A percentile compares a stretch with the other conserved stretches of the same genome.
These are phyloP conservation scores for Cyclophora punctaria DNA, from an alignment of 2,888 invertebrate species.

Conservation along the genomic window DNA sequence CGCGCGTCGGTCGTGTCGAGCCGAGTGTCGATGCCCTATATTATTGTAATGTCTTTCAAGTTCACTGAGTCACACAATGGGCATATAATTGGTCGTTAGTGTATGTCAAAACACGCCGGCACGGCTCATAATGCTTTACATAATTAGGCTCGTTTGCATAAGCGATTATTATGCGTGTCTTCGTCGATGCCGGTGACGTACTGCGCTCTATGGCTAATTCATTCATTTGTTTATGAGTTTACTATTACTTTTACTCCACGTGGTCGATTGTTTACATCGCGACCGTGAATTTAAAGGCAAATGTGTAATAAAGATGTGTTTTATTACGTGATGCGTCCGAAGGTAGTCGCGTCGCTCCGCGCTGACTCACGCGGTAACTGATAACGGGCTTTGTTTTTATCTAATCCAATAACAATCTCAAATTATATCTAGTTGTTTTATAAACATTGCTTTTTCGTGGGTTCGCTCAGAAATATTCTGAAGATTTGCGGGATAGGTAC, in stretches of 20 bases:
- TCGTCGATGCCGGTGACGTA: slow-evolving; percentile 58
- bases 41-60: slow-evolving; percentile 64
- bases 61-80: slow-evolving; percentile 68
- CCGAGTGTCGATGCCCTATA: slow-evolving; percentile 67
- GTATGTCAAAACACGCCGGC: slow-evolving; percentile 66
- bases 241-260: slow-evolving; percentile 66
- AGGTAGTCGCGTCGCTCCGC: slow-evolving; percentile 21
- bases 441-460: too few species aligned
- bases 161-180: slow-evolving; percentile 70
- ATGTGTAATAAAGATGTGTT: slow-evolving; percentile 52
- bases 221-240: slow-evolving; percentile 67
- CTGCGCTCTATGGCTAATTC: slow-evolving; percentile 58
- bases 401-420: not conserved
- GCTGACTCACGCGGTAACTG: slow-evolving; percentile 25
- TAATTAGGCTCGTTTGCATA: slow-evolving; percentile 71
- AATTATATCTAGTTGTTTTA: too few species aligned
- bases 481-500: too few species aligned
- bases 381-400: slow-evolving; percentile 23
- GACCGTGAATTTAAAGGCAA: slow-evolving; percentile 48
- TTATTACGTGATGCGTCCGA: slow-evolving; percentile 33
- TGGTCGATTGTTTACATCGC: slow-evolving; percentile 60
- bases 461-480: too few species aligned
- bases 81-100: slow-evolving; percentile 65
- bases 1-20: slow-evolving; percentile 39
- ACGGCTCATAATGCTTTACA: slow-evolving; percentile 63